Evolutionary conservation across 2,888 invertebrate species (phyloP), one percentile per base, ranked within the genome.

Genomic region (Oscheius myriophilus): DNA sequence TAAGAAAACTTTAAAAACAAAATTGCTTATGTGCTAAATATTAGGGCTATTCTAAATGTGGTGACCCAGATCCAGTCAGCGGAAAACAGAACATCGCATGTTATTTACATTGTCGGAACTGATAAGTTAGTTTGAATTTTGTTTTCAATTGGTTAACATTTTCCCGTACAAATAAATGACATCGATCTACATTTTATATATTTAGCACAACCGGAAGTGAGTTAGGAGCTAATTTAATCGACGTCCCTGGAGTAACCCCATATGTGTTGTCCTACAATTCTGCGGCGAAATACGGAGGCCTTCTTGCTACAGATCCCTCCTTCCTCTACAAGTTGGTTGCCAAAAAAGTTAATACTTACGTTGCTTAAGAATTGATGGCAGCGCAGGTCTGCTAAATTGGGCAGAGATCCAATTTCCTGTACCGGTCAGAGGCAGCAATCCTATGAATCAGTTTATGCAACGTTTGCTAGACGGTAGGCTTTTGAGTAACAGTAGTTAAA

Each of bases 21-120:
- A n/a, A n/a, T n/a, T n/a, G n/a, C n/a, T n/a, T n/a, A n/a, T n/a
- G n/a, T n/a, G n/a, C n/a, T 25, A 46, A 21, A 21, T 4, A 51
- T 63, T 18, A 63, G 55, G 7, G 66, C 66, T 21, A 66, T 66
- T 41, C 39, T n/a, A n/a, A 43, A 39, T 23, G 66, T 66, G 16
- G 25, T 57, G 23, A 43, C n/a, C 23, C 49, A 51, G 45, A 14
- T 66, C 16, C n/a, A 18, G 39, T 42, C 2, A 3, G 46, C 45
- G 41, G n/a, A 49, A 11, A 52, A 43, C 14, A 18, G 52, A 33
- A 58, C n/a, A n/a, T n/a, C 66, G 25, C 61, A 76, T 59, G 53
- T 76, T 14, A 54, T 72, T 45, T 76, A 61, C 53, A 53, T 73
- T 14, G 52, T 76, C 51, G 76, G 76, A 39, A 46, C 70, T 0